These are phyloP conservation scores for Chondrilla cf. caribensis DNA, from an alignment of 37 sponge, comb jelly and placozoan species.

Conservation along the genomic window DNA sequence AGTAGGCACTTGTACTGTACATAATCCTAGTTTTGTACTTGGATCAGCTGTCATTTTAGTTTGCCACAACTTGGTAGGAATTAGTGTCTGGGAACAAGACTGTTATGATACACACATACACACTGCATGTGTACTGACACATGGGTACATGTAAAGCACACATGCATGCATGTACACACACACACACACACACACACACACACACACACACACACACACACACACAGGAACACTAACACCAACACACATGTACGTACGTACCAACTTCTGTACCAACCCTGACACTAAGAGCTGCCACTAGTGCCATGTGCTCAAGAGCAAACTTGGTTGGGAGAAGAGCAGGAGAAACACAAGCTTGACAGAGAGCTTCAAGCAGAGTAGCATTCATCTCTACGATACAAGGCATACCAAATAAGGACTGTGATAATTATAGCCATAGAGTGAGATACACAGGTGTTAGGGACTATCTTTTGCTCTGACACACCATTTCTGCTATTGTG, in stretches of 20 bases:
- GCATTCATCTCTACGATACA: constrained; percentile 59
- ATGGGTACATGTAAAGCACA: neutral
- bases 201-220: neutral
- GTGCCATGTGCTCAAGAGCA: constrained; percentile 72
- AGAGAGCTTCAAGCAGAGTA: constrained; percentile 40
- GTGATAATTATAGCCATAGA: too few relatives aligned
- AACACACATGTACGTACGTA: constrained; percentile 16
- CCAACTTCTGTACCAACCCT: constrained; percentile 83
- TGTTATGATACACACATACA: neutral
- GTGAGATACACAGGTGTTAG: too few relatives aligned
- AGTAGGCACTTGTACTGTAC: too few relatives aligned
- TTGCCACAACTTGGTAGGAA: too few relatives aligned
- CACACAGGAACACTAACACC: neutral
- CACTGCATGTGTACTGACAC: neutral
- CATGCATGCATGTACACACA: neutral
- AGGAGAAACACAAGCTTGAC: constrained; percentile 50
- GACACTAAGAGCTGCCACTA: constrained; percentile 71
- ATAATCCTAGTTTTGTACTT: too few relatives aligned
- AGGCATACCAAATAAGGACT: too few relatives aligned
- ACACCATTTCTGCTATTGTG: constrained; percentile 80
- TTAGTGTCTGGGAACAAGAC: too few relatives aligned
- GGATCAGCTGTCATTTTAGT: too few relatives aligned
- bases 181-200: too few relatives aligned
- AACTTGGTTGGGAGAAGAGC: constrained; percentile 55
- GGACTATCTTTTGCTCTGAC: too few relatives aligned